Evolutionary conservation across 2,113 vertebrate species (phyloP).

Genomic region (Micromys minutus): DNA sequence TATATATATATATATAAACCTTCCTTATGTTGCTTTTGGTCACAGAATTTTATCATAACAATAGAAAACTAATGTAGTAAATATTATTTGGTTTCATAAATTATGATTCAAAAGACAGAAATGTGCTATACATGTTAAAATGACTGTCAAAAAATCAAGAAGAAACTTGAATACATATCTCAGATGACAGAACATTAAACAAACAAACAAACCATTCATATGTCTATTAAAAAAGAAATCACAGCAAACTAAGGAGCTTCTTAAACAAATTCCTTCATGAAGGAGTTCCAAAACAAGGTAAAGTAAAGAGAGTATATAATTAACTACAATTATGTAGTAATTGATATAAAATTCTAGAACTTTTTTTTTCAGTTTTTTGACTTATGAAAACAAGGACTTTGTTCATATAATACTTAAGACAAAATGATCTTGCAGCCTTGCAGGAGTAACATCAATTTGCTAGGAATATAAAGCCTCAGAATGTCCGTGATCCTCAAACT

Average conservation of each 20-base stretch:
- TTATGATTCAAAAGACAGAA: background rate
- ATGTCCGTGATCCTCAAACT: background rate
- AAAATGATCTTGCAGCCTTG: background rate
- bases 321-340: background rate
- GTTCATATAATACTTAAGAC: background rate
- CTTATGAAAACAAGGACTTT: background rate
- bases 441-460: background rate
- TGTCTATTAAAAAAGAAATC: background rate
- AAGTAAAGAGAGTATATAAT: background rate
- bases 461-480: background rate
- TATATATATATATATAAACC: no score
- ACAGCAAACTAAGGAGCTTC: background rate
- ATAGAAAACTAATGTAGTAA: background rate
- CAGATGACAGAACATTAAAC: background rate
- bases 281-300: background rate
- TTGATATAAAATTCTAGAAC: constrained; percentile 1
- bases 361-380: background rate
- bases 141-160: background rate
- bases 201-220: background rate
- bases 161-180: background rate
- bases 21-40: background rate
- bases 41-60: background rate
- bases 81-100: background rate
- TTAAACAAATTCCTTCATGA: background rate
- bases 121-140: background rate